Evolutionary conservation across 2,888 invertebrate species (phyloP).

Genomic region (Ditylenchus weischeri): DNA sequence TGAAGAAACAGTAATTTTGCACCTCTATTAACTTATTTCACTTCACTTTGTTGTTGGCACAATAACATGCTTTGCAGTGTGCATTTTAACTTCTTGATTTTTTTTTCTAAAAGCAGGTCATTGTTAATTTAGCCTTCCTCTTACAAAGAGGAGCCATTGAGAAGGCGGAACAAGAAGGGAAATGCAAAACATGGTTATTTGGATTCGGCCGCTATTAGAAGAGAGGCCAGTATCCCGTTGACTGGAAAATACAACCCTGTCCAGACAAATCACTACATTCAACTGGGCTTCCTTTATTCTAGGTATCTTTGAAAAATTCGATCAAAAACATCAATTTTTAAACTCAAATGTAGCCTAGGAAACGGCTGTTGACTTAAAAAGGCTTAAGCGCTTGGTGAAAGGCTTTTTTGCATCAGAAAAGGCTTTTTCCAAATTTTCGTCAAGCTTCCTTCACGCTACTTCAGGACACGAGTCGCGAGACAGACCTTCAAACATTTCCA

Average conservation of each 20-base stretch:
- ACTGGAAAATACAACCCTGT: background rate
- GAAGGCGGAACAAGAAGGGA: background rate
- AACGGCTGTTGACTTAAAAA: too few relatives aligned
- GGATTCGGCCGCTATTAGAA: conserved; percentile 1
- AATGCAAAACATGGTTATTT: background rate
- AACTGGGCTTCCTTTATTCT: conserved; percentile 8
- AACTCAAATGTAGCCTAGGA: conserved; percentile 14
- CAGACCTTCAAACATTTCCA: too few relatives aligned
- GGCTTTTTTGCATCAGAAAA: too few relatives aligned
- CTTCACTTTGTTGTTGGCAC: background rate
- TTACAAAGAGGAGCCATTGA: background rate
- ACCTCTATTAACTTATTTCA: too few relatives aligned
- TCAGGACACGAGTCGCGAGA: too few relatives aligned
- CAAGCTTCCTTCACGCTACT: too few relatives aligned
- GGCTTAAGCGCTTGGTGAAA: too few relatives aligned
- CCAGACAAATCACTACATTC: conserved; percentile 12
- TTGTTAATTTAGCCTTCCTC: conserved; percentile 1
- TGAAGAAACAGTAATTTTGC: conserved; percentile 1
- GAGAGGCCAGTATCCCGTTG: conserved; percentile 5
- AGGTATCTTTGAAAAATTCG: background rate
- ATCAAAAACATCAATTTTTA: conserved; percentile 3
- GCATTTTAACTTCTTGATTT: background rate
- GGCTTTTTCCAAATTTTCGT: too few relatives aligned
- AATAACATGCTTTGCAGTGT: background rate
- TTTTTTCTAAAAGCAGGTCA: background rate